These are phyloP conservation scores for Pangasius krempfi DNA, from an alignment of 2,797 vertebrate genomes.

Conservation along the genomic window DNA sequence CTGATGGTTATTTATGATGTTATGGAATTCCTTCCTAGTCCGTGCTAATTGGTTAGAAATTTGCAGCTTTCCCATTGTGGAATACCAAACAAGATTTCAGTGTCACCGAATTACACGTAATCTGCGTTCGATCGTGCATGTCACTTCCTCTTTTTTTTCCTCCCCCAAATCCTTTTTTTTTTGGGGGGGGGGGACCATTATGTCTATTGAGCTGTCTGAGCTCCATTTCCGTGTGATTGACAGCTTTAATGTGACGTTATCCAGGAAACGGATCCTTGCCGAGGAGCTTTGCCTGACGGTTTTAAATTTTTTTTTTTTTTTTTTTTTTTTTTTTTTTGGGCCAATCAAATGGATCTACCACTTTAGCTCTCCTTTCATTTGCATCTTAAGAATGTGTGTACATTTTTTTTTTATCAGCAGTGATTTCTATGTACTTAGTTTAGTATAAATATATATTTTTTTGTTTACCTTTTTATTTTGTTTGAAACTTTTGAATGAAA, in stretches of 20 bases:
- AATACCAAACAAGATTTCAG: slow-evolving; percentile 60
- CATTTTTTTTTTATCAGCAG: slow-evolving; percentile 80
- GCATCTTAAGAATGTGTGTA: slow-evolving; percentile 87
- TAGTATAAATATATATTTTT: slow-evolving; percentile 70
- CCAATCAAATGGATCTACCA: slow-evolving; percentile 79
- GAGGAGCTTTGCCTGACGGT: slow-evolving; percentile 63
- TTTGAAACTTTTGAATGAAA: slow-evolving; percentile 72
- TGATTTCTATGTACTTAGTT: slow-evolving; percentile 75
- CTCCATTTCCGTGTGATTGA: slow-evolving; percentile 71
- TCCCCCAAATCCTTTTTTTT: slow-evolving; percentile 21
- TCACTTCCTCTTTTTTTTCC: neutral
- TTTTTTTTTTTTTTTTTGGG: slow-evolving; percentile 48
- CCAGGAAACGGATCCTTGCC: slow-evolving; percentile 69
- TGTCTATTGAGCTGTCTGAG: slow-evolving; percentile 31
- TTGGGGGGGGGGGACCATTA: too few species aligned
- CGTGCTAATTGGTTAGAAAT: slow-evolving; percentile 34
- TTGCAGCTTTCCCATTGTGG: slow-evolving; percentile 41
- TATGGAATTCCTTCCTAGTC: neutral
- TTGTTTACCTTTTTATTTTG: slow-evolving; percentile 66
- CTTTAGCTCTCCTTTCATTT: slow-evolving; percentile 83
- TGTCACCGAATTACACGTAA: slow-evolving; percentile 71
- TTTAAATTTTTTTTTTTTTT: slow-evolving; percentile 53
- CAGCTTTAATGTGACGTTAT: slow-evolving; percentile 72
- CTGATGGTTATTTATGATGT: neutral
- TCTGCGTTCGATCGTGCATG: slow-evolving; percentile 10